Evolutionary conservation across 2,888 invertebrate species (phyloP).

Genomic region (Drosophila eohydei): DNA sequence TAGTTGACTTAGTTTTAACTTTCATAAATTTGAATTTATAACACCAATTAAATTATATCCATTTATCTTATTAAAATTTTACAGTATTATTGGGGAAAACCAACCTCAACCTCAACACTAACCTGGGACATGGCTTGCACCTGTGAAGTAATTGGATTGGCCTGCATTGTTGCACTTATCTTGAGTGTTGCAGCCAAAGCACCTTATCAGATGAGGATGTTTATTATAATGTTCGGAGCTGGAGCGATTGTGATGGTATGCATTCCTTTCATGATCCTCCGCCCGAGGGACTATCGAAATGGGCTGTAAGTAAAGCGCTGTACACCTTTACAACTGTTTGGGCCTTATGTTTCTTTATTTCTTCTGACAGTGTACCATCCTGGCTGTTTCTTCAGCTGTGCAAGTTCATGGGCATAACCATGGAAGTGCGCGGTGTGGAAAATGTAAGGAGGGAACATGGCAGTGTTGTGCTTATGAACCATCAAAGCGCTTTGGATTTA

Average conservation of each 20-base stretch:
- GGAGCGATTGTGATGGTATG: constrained; percentile 87
- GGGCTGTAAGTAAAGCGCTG: constrained; percentile 88
- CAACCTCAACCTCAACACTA: neutral
- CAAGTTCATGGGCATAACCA: constrained; percentile 88
- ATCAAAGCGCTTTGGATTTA: constrained; percentile 94
- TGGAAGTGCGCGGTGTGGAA: constrained; percentile 90
- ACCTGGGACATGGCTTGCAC: constrained; percentile 74
- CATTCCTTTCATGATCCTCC: constrained; percentile 91
- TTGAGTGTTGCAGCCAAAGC: constrained; percentile 85
- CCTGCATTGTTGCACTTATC: constrained; percentile 80
- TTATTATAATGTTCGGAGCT: constrained; percentile 88
- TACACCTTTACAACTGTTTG: neutral
- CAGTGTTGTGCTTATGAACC: constrained; percentile 93
- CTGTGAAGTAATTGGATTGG: constrained; percentile 82
- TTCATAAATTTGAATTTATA: neutral
- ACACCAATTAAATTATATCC: neutral
- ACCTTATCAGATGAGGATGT: constrained; percentile 90
- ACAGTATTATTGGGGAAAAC: constrained; percentile 1
- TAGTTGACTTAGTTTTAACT: neutral
- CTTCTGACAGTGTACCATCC: constrained; percentile 88
- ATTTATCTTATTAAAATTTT: constrained; percentile 1
- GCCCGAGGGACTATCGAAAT: constrained; percentile 90
- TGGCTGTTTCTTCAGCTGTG: constrained; percentile 87
- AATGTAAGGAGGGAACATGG: constrained; percentile 91
- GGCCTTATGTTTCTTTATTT: neutral